Conservation (phyloP, 2,113 vertebrate species). For the Plecotus auritus region DNA sequence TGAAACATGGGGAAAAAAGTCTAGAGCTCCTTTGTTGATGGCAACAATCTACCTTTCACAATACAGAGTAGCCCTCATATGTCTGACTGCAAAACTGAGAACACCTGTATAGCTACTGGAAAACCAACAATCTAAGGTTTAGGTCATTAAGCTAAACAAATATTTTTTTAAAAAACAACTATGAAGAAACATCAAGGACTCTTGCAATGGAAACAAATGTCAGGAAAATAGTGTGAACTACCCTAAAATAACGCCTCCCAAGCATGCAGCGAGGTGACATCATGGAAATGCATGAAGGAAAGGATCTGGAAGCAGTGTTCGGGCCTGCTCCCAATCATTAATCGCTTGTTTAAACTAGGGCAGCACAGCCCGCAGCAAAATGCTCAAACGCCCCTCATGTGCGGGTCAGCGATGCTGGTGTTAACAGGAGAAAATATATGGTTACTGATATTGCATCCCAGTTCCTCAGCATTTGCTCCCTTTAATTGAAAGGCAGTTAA, state of each 20-base stretch:
- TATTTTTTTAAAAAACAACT: constrained; percentile 8
- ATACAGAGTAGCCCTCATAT: not conserved
- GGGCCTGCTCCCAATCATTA: constrained; percentile 74
- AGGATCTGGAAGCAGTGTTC: constrained; percentile 66
- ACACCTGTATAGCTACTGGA: not conserved
- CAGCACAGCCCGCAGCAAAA: constrained; percentile 76
- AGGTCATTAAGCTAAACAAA: constrained; percentile 53
- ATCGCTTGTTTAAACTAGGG: constrained; percentile 76
- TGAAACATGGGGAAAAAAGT: not conserved
- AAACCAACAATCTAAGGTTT: constrained; percentile 45
- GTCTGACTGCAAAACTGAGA: not conserved
- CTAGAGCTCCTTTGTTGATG: not conserved
- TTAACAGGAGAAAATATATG: constrained; percentile 82
- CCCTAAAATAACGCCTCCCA: constrained; percentile 72
- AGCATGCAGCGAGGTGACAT: constrained; percentile 45
- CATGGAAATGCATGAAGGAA: constrained; percentile 65
- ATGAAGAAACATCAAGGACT: constrained; percentile 43
- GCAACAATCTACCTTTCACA: not conserved
- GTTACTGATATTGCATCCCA: constrained; percentile 68
- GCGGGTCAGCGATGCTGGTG: constrained; percentile 72
- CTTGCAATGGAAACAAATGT: constrained; percentile 70
- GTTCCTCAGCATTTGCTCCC: constrained; percentile 74
- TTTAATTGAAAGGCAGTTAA: constrained; percentile 83
- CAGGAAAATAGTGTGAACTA: constrained; percentile 45
- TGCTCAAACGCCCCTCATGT: constrained; percentile 69